Evolutionary conservation across 2,113 vertebrate species (phyloP).

Genomic region (Pachyramphus minor): DNA sequence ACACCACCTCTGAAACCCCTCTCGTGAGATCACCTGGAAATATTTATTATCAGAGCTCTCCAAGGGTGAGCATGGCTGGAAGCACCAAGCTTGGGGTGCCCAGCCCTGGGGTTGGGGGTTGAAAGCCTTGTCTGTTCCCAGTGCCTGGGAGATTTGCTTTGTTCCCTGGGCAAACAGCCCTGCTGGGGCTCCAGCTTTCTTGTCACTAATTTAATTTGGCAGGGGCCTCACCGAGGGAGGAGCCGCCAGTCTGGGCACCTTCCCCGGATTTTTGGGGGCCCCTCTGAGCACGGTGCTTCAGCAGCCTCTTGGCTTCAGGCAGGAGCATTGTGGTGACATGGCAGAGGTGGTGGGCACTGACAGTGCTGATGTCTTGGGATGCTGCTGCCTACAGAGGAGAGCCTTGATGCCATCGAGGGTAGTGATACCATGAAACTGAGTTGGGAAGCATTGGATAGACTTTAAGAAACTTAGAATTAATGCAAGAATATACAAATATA

Average conservation of each 20-base stretch:
- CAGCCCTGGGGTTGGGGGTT: fast-evolving
- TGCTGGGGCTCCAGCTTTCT: background rate
- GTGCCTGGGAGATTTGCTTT: background rate
- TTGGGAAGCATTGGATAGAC: background rate
- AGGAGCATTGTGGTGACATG: background rate
- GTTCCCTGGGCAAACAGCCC: background rate
- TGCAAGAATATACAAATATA: background rate
- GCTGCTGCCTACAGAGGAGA: background rate
- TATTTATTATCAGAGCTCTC: background rate
- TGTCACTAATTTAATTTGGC: background rate
- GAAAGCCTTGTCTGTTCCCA: background rate
- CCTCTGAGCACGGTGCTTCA: fast-evolving
- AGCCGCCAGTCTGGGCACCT: background rate
- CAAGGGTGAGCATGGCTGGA: fast-evolving
- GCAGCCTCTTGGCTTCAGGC: background rate
- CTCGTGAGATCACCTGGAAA: background rate
- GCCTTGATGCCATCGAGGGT: background rate
- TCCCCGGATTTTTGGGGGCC: background rate
- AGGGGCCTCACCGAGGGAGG: background rate
- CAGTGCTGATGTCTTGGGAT: background rate
- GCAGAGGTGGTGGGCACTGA: background rate
- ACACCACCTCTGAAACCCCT: background rate
- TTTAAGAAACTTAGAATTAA: background rate
- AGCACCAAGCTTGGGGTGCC: fast-evolving
- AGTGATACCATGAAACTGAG: background rate